Conservation (phyloP, 2,113 vertebrate genomes). For the Fulica atra region DNA sequence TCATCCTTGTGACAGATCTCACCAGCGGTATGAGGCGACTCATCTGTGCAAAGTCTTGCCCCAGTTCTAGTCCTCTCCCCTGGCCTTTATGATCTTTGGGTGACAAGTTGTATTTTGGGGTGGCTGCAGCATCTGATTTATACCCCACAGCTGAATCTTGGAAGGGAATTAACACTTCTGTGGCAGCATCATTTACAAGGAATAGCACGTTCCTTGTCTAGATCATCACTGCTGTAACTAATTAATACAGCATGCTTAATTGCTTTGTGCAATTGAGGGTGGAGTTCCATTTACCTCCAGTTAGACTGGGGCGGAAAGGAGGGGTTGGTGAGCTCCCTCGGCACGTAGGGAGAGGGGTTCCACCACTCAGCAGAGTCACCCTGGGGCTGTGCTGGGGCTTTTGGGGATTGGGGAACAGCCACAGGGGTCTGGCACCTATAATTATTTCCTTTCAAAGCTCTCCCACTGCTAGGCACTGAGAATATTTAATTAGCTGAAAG, state of each 20-base stretch:
- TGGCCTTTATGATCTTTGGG: not conserved
- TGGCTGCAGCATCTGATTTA: not conserved
- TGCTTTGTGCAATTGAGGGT: constrained; percentile 14
- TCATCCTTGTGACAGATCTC: not conserved
- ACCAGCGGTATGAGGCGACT: fast-evolving
- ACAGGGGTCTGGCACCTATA: not conserved
- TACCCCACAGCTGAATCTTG: not conserved
- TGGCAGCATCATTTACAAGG: not conserved
- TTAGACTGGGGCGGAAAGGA: not conserved
- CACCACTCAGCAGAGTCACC: not conserved
- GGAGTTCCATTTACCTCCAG: not conserved
- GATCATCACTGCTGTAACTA: not conserved
- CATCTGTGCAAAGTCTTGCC: not conserved
- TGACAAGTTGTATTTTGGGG: not conserved
- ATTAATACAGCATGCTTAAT: constrained; percentile 34
- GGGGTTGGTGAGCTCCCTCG: not conserved
- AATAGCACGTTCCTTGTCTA: not conserved
- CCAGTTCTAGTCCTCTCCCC: not conserved
- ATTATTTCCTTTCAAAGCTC: not conserved
- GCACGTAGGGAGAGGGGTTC: not conserved
- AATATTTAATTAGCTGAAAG: not conserved
- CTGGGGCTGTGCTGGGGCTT: not conserved
- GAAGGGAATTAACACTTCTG: not conserved
- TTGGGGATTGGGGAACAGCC: not conserved
- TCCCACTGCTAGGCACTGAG: not conserved